These are phyloP conservation scores for Gambusia affinis DNA, from an alignment of 2,113 vertebrate species.

Conservation along the genomic window DNA sequence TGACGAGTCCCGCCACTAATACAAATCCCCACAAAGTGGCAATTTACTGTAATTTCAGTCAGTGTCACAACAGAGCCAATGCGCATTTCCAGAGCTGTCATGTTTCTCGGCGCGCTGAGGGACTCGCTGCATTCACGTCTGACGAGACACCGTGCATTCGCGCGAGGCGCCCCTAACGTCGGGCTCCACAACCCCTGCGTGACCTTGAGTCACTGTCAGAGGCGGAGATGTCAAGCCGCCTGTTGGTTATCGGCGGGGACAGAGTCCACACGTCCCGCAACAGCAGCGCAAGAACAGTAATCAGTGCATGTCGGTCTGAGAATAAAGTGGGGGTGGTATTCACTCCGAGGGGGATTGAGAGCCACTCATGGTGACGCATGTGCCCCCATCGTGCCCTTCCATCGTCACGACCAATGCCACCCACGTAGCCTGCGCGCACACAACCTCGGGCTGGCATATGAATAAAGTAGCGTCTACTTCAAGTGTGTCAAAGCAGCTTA, in stretches of 20 bases:
- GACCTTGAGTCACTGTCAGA: constrained; percentile 43
- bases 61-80: constrained; percentile 57
- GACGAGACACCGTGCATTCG: constrained; percentile 23
- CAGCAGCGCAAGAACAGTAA: constrained; percentile 29
- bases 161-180: constrained; percentile 1
- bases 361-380: constrained; percentile 50
- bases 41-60: constrained; percentile 62
- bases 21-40: constrained; percentile 51
- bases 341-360: constrained; percentile 44
- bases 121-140: neutral
- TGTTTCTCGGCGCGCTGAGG: constrained; percentile 22
- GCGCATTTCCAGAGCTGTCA: constrained; percentile 56
- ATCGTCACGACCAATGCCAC: constrained; percentile 57
- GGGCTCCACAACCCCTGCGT: constrained; percentile 14
- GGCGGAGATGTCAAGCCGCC: constrained; percentile 46
- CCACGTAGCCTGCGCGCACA: constrained; percentile 46
- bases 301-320: constrained; percentile 10
- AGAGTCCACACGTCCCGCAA: constrained; percentile 48
- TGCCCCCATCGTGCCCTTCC: constrained; percentile 41
- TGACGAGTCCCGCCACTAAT: constrained; percentile 42
- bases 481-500: constrained; percentile 61
- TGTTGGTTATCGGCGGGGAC: constrained; percentile 41
- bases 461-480: constrained; percentile 52
- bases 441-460: constrained; percentile 28
- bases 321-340: constrained; percentile 13